A percentile compares a stretch with the other conserved stretches of the same genome.
Conservation (phyloP, 1,140 invertebrate genomes). For the Bombus sylvicola region DNA sequence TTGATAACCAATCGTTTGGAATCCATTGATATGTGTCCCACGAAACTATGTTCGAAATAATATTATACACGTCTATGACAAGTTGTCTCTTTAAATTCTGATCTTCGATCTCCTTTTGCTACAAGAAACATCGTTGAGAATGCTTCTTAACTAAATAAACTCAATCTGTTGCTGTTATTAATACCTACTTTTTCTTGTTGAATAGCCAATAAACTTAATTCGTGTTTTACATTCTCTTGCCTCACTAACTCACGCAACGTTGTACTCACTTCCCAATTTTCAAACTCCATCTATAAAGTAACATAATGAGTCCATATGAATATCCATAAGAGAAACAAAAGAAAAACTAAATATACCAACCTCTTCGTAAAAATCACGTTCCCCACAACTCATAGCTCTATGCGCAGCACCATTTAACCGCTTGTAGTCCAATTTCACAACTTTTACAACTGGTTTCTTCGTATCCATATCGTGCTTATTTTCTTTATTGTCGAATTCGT, state of each 20-base stretch:
- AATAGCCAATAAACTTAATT: slow-evolving; percentile 76
- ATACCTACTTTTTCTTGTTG: slow-evolving; percentile 78
- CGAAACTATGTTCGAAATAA: slow-evolving; percentile 64
- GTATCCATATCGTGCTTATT: slow-evolving; percentile 5
- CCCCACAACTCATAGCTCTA: slow-evolving; percentile 77
- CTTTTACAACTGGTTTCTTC: slow-evolving; percentile 39
- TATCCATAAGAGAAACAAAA: neutral
- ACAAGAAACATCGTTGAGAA: slow-evolving; percentile 25
- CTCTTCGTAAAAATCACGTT: slow-evolving; percentile 77
- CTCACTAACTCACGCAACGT: slow-evolving; percentile 76
- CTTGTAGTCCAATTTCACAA: slow-evolving; percentile 69
- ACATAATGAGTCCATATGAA: neutral
- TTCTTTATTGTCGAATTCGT: slow-evolving; percentile 32
- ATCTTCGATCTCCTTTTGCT: slow-evolving; percentile 82
- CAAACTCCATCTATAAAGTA: slow-evolving; percentile 75
- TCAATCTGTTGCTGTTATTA: neutral
- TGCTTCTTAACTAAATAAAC: neutral
- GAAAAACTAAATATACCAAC: slow-evolving; percentile 47
- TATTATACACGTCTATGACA: slow-evolving; percentile 77
- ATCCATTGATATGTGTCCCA: slow-evolving; percentile 82
- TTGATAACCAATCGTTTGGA: slow-evolving; percentile 82
- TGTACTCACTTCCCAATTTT: slow-evolving; percentile 76
- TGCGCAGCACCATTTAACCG: slow-evolving; percentile 78
- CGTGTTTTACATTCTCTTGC: slow-evolving; percentile 78
- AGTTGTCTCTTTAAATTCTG: slow-evolving; percentile 80